A percentile compares a stretch with the other conserved stretches of the same genome.
Evolutionary conservation across 2,888 invertebrate species (phyloP).

Genomic region (Liopterus haemorrhoidalis): DNA sequence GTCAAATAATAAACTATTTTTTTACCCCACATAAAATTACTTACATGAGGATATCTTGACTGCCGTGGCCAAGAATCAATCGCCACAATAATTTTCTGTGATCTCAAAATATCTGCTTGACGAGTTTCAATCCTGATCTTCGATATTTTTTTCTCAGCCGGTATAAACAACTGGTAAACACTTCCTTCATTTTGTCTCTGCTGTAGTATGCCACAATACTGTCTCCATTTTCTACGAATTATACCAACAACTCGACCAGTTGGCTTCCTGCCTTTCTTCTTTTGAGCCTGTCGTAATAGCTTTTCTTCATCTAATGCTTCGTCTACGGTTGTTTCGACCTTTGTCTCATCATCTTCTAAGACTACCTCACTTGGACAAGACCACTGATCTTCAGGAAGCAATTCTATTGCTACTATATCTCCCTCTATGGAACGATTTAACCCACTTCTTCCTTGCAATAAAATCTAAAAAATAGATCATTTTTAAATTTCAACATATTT

Average conservation of each 20-base stretch:
- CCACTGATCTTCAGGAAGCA: conserved; percentile 88
- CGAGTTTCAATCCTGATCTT: conserved; percentile 93
- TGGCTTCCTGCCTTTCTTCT: conserved; percentile 45
- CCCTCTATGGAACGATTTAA: conserved; percentile 93
- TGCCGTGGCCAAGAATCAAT: conserved; percentile 95
- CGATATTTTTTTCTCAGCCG: conserved; percentile 90
- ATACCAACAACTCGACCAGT: conserved; percentile 89
- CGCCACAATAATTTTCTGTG: conserved; percentile 88
- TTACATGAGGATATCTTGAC: conserved; percentile 79
- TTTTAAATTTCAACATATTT: not conserved
- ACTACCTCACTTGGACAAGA: conserved; percentile 81
- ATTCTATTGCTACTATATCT: conserved; percentile 85
- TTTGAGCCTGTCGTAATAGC: conserved; percentile 34
- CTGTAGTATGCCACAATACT: conserved; percentile 93
- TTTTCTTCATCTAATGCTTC: conserved; percentile 58
- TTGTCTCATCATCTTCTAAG: conserved; percentile 65
- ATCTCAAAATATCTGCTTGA: conserved; percentile 72
- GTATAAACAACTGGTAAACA: conserved; percentile 81
- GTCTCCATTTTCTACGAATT: conserved; percentile 92
- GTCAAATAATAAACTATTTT: too few species aligned
- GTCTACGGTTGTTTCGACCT: conserved; percentile 55
- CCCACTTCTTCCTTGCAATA: conserved; percentile 77
- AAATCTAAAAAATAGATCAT: conserved; percentile 50
- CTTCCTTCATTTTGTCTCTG: conserved; percentile 57
- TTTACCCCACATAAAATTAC: conserved; percentile 24